A percentile compares a stretch with the other conserved stretches of the same genome.
These are phyloP conservation scores for Hypomesus transpacificus DNA, from an alignment of 2,113 vertebrate genomes.

Conservation along the genomic window DNA sequence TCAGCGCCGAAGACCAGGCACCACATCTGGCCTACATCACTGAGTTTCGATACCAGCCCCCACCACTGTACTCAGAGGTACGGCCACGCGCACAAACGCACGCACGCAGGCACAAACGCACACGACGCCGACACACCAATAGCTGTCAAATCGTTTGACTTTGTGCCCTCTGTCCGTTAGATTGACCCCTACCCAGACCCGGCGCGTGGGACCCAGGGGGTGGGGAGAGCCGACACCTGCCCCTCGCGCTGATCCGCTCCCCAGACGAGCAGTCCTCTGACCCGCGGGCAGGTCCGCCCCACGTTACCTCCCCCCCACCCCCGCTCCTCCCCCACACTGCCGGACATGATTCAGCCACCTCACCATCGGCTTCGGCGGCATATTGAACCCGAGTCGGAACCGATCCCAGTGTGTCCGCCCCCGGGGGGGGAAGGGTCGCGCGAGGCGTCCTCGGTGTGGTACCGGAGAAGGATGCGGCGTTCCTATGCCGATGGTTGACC, in stretches of 20 bases:
- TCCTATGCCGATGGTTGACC: too few relatives aligned
- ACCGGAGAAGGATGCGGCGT: too few relatives aligned
- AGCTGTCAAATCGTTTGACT: too few relatives aligned
- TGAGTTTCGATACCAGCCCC: slow-evolving; percentile 94
- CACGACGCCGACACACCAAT: too few relatives aligned
- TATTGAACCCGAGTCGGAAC: too few relatives aligned
- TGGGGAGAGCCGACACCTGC: slow-evolving; percentile 78
- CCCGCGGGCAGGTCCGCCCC: slow-evolving; percentile 12
- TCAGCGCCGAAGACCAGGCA: slow-evolving; percentile 78
- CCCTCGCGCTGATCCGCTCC: slow-evolving; percentile 83
- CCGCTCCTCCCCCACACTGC: not conserved
- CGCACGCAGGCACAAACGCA: not conserved
- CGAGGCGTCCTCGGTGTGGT: too few relatives aligned
- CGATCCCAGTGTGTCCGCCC: too few relatives aligned
- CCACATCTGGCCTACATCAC: slow-evolving; percentile 93
- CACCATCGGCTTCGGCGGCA: not conserved
- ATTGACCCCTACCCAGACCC: slow-evolving; percentile 91
- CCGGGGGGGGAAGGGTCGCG: too few relatives aligned
- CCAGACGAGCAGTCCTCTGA: not conserved
- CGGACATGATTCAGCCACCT: too few relatives aligned
- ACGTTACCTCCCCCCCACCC: slow-evolving; percentile 15
- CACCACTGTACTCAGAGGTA: slow-evolving; percentile 96
- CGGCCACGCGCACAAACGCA: not conserved
- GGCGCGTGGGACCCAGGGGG: slow-evolving; percentile 51
- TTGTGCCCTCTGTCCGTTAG: slow-evolving; percentile 52